Evolutionary conservation across 2,888 invertebrate genomes (phyloP).

Genomic region (Bursaphelenchus okinawaensis): DNA sequence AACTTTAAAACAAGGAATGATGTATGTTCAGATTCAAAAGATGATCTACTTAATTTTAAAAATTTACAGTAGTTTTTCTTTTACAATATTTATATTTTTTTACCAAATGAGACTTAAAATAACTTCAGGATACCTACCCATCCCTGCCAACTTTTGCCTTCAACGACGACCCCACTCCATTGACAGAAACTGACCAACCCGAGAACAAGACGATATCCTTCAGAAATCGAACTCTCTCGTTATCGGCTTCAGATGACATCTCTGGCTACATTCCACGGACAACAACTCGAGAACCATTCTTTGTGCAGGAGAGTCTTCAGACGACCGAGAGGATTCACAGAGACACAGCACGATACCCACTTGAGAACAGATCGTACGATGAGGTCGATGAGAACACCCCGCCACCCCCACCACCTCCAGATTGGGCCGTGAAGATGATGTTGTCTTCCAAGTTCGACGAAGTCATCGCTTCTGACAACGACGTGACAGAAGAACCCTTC

Average conservation of each 20-base stretch:
- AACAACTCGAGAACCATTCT: constrained; percentile 5
- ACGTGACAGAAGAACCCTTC: constrained; percentile 10
- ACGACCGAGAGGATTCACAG: neutral
- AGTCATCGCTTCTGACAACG: neutral
- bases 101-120: neutral
- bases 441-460: neutral
- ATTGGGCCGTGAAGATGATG: constrained; percentile 8
- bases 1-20: no score
- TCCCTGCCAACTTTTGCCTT: constrained; percentile 11
- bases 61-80: neutral
- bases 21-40: no score
- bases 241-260: constrained; percentile 3
- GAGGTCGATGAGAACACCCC: neutral
- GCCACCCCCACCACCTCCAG: constrained; percentile 3
- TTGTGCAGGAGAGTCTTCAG: neutral
- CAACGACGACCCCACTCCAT: constrained; percentile 7
- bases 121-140: constrained; percentile 16
- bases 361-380: neutral
- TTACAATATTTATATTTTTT: neutral
- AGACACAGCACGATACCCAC: neutral
- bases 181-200: neutral
- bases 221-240: neutral
- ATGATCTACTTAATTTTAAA: neutral
- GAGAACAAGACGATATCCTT: neutral
- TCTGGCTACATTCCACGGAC: constrained; percentile 12